Evolutionary conservation across 2,113 vertebrate genomes (phyloP).

Genomic region (Porphyrio hochstetteri): DNA sequence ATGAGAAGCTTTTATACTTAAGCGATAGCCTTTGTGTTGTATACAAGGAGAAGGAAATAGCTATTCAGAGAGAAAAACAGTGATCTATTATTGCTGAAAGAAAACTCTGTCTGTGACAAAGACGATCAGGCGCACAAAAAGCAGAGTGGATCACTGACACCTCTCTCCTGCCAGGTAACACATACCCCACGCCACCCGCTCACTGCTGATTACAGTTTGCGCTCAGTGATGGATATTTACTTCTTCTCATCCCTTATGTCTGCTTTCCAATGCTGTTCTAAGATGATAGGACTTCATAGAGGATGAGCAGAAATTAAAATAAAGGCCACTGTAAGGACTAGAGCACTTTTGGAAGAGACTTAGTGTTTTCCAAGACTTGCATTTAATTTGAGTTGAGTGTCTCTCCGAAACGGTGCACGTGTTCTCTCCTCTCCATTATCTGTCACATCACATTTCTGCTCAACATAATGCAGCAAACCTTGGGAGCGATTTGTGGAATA

Average conservation of each 20-base stretch:
- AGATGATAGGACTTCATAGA: not conserved
- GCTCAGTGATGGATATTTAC: not conserved
- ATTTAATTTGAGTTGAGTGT: not conserved
- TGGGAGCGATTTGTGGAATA: conserved; percentile 48
- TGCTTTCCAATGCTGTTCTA: not conserved
- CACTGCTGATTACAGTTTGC: not conserved
- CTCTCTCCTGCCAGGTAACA: not conserved
- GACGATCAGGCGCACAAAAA: not conserved
- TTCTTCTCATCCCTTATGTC: not conserved
- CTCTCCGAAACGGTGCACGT: not conserved
- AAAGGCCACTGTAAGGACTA: not conserved
- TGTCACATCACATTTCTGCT: conserved; percentile 44
- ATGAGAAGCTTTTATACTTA: conserved; percentile 48
- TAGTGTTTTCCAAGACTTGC: not conserved
- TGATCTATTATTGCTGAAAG: not conserved
- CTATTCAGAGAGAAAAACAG: conserved; percentile 28
- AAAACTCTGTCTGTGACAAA: not conserved
- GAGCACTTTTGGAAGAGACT: not conserved
- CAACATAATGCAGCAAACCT: conserved; percentile 21
- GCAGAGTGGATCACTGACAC: not conserved
- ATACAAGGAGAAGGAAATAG: conserved; percentile 9
- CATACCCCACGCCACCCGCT: accelerated
- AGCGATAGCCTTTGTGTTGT: not conserved
- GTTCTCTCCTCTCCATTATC: conserved; percentile 3
- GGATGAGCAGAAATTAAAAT: not conserved